phyloP scores from a whole-genome alignment of 1,140 invertebrate genomes.

The Wiebesia pumilae region DNA sequence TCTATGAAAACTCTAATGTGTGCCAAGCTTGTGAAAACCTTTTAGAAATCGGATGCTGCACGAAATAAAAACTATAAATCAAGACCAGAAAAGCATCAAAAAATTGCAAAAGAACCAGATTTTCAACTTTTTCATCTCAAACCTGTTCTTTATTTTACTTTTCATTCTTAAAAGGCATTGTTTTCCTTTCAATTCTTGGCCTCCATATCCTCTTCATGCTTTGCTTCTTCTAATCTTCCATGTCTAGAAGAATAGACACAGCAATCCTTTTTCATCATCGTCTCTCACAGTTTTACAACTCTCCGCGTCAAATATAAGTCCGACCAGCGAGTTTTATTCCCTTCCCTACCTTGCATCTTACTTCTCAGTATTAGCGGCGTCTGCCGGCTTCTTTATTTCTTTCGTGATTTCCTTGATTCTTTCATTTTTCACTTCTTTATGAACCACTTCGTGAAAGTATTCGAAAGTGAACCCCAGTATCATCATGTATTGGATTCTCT shows the following conservation, averaged over 20 bases:
- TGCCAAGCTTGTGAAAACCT: not conserved
- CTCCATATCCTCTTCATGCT: slow-evolving; percentile 28
- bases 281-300: slow-evolving; percentile 56
- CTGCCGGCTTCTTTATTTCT: slow-evolving; percentile 51
- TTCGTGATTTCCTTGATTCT: slow-evolving; percentile 50
- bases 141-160: not conserved
- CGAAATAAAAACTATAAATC: not conserved
- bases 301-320: slow-evolving; percentile 59
- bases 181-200: slow-evolving; percentile 49
- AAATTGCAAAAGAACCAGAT: slow-evolving; percentile 10
- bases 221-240: not conserved
- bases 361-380: slow-evolving; percentile 64
- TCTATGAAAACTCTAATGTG: not conserved
- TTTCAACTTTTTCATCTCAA: not conserved
- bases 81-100: slow-evolving; percentile 8
- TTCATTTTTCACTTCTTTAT: slow-evolving; percentile 57
- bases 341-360: slow-evolving; percentile 55
- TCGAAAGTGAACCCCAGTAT: too few relatives aligned
- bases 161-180: slow-evolving; percentile 52
- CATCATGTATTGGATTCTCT: slow-evolving; percentile 48
- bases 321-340: slow-evolving; percentile 1
- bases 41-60: not conserved
- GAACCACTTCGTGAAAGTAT: too few relatives aligned
- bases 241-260: not conserved
- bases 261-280: slow-evolving; percentile 65